These are phyloP conservation scores for Phylloscopus whistleri DNA, from an alignment of 2,113 vertebrate species.

Conservation along the genomic window DNA sequence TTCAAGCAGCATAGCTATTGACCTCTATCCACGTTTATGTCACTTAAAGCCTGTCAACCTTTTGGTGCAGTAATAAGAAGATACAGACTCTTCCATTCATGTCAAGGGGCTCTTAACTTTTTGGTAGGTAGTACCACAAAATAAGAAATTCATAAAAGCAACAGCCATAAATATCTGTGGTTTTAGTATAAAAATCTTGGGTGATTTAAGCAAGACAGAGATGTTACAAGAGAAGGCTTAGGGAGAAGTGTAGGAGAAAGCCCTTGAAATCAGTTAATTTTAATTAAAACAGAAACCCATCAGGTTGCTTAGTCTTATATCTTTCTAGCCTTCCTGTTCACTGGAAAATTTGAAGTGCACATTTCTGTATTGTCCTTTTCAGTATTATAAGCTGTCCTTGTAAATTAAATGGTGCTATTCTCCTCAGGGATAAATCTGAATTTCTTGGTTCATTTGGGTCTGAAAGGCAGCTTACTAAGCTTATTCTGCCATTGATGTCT, in stretches of 20 bases:
- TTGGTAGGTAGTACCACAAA: neutral
- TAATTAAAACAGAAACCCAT: constrained; percentile 21
- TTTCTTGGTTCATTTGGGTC: constrained; percentile 34
- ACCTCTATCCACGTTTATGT: neutral
- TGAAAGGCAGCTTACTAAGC: constrained; percentile 52
- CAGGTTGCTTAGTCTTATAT: neutral
- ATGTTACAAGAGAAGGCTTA: neutral
- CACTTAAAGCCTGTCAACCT: neutral
- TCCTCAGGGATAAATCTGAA: constrained; percentile 59
- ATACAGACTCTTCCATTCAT: neutral
- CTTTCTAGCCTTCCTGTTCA: neutral
- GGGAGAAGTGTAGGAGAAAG: neutral
- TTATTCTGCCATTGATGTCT: constrained; percentile 44
- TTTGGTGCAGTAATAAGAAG: neutral
- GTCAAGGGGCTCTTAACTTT: neutral
- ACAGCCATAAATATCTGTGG: neutral
- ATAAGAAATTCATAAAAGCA: neutral
- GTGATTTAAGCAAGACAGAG: neutral
- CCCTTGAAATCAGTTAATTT: neutral
- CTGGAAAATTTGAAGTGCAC: constrained; percentile 12
- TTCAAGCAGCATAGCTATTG: neutral
- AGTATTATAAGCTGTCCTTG: constrained; percentile 48
- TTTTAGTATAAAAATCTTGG: neutral
- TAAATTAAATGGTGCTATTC: constrained; percentile 44
- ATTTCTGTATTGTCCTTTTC: constrained; percentile 40